These are phyloP conservation scores for Melipona beecheii DNA, from an alignment of 2,888 invertebrate genomes.

Conservation along the genomic window DNA sequence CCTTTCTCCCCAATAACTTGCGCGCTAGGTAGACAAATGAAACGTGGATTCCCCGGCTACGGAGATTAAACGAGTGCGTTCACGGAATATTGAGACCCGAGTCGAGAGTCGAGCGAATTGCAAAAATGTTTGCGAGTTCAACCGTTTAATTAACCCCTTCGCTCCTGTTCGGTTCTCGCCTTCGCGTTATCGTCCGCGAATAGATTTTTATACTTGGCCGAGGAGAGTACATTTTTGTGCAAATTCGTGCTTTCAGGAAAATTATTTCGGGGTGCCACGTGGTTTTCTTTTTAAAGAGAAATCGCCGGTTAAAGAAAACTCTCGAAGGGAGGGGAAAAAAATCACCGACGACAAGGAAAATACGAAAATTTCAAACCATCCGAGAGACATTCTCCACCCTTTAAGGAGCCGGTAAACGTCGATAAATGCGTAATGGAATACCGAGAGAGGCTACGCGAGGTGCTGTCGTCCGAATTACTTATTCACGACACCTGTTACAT, in stretches of 20 bases:
- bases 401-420: conserved; percentile 31
- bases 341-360: not conserved
- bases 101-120: not conserved
- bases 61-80: conserved; percentile 2
- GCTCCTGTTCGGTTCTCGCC: not conserved
- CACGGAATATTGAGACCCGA: not conserved
- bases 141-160: not conserved
- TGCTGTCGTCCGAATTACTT: conserved; percentile 56
- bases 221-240: too few relatives aligned
- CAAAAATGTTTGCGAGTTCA: conserved; percentile 2
- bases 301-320: too few relatives aligned
- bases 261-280: too few relatives aligned
- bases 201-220: not conserved
- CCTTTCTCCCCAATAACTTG: conserved; percentile 6
- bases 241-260: too few relatives aligned
- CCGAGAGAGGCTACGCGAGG: not conserved
- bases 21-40: conserved; percentile 3
- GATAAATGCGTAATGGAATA: conserved; percentile 51
- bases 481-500: conserved; percentile 66
- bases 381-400: not conserved
- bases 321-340: too few relatives aligned
- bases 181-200: not conserved
- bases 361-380: not conserved
- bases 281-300: too few relatives aligned
- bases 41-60: not conserved